phyloP scores from a whole-genome alignment of 2,797 vertebrate species.

The Novumbra hubbsi region DNA sequence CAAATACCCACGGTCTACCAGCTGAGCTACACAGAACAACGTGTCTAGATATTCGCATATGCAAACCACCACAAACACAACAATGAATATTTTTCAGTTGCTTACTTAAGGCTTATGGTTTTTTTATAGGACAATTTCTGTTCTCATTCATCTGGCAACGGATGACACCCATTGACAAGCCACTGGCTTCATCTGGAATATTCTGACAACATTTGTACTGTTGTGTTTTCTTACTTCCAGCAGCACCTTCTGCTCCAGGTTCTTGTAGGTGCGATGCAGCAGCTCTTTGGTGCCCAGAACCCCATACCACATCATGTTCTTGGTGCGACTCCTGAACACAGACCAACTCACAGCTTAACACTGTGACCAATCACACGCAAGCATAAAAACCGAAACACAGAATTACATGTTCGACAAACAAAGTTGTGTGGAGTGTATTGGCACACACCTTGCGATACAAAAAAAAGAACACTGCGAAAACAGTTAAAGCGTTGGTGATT shows the following conservation, averaged over 20 bases:
- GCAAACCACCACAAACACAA: slow-evolving; percentile 16
- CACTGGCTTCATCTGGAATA: not conserved
- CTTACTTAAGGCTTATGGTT: too few relatives aligned
- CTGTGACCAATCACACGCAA: slow-evolving; percentile 3
- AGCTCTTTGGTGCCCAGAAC: slow-evolving; percentile 94
- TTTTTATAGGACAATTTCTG: not conserved
- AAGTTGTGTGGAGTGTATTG: not conserved
- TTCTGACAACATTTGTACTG: not conserved
- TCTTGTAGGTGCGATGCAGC: slow-evolving; percentile 93
- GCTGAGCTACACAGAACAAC: not conserved
- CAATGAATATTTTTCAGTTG: too few relatives aligned
- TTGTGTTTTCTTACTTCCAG: slow-evolving; percentile 82
- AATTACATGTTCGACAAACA: not conserved
- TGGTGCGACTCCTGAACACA: slow-evolving; percentile 85
- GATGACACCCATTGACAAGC: not conserved
- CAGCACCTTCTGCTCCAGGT: slow-evolving; percentile 92
- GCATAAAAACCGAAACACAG: not conserved
- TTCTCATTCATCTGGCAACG: not conserved
- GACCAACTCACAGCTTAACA: slow-evolving; percentile 11
- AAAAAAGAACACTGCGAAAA: too few relatives aligned
- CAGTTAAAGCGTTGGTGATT: too few relatives aligned
- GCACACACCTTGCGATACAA: not conserved
- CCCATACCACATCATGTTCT: slow-evolving; percentile 99
- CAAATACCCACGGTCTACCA: too few relatives aligned
- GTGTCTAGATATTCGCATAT: not conserved